Conservation (phyloP, 2,797 vertebrate genomes). For the Discoglossus pictus region DNA sequence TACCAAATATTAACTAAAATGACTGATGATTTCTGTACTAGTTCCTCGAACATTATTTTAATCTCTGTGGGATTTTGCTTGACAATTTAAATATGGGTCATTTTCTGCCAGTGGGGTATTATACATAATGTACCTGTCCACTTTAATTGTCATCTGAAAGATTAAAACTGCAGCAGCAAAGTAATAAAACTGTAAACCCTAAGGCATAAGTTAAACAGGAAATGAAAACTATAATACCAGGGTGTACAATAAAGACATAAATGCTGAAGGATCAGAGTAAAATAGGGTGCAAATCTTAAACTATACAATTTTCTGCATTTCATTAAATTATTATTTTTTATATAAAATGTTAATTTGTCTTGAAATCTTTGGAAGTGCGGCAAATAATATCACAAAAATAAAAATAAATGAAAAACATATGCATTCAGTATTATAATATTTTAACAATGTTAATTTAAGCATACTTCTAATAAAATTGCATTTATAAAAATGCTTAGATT, state of each 20-base stretch:
- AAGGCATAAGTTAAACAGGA: slow-evolving; percentile 27
- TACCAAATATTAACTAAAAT: slow-evolving; percentile 25
- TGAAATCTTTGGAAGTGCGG: no score
- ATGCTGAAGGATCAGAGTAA: slow-evolving; percentile 22
- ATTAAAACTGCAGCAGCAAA: not conserved
- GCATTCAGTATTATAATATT: no score
- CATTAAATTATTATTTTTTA: not conserved
- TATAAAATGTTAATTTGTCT: no score
- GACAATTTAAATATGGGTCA: slow-evolving; percentile 4
- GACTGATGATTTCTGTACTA: slow-evolving; percentile 21
- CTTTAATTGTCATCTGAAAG: slow-evolving; percentile 14
- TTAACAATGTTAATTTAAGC: no score
- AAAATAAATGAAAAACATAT: no score
- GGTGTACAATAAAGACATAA: slow-evolving; percentile 32
- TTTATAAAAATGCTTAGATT: no score
- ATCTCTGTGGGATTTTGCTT: not conserved
- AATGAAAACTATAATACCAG: slow-evolving; percentile 30
- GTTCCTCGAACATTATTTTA: slow-evolving; percentile 28
- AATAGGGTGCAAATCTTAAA: slow-evolving; percentile 9
- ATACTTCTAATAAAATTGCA: no score
- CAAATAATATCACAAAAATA: no score
- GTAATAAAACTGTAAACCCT: slow-evolving; percentile 5
- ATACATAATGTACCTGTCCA: slow-evolving; percentile 14
- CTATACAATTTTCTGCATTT: not conserved
- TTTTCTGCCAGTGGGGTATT: not conserved